Conservation (phyloP, 2,113 vertebrate genomes). For the Nyctereutes procyonoides region DNA sequence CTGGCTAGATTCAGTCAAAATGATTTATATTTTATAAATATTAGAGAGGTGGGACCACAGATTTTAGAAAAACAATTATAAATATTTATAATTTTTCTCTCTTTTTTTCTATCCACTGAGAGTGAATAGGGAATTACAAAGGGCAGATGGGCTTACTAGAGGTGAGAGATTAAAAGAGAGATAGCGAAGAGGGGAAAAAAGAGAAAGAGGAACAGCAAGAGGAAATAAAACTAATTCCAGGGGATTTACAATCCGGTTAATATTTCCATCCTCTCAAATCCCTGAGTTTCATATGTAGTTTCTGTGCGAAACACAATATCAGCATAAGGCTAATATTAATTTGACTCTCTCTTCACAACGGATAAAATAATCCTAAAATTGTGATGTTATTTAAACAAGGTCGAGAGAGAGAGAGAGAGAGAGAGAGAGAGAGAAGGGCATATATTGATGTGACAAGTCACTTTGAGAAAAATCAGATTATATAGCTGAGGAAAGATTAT, state of each 20-base stretch:
- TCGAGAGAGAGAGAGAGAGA: not conserved
- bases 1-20: not conserved
- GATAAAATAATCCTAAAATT: constrained; percentile 25
- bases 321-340: constrained; percentile 49
- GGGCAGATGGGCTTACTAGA: not conserved
- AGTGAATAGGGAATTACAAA: not conserved
- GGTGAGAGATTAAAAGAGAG: not conserved
- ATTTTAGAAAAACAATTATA: not conserved
- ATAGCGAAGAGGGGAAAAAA: not conserved
- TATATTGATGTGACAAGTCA: not conserved
- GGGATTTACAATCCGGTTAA: not conserved
- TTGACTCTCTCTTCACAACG: constrained; percentile 37
- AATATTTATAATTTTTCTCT: not conserved
- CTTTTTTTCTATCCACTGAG: not conserved
- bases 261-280: not conserved
- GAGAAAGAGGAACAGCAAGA: not conserved
- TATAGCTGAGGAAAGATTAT: not conserved
- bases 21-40: not conserved
- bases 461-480: constrained; percentile 46
- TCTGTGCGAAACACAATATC: not conserved
- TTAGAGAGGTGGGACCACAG: not conserved
- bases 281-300: constrained; percentile 25
- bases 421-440: not conserved
- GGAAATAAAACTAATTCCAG: not conserved
- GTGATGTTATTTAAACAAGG: constrained; percentile 48